These are phyloP conservation scores for Mirza zaza DNA, from an alignment of 2,113 vertebrate species.

Conservation along the genomic window DNA sequence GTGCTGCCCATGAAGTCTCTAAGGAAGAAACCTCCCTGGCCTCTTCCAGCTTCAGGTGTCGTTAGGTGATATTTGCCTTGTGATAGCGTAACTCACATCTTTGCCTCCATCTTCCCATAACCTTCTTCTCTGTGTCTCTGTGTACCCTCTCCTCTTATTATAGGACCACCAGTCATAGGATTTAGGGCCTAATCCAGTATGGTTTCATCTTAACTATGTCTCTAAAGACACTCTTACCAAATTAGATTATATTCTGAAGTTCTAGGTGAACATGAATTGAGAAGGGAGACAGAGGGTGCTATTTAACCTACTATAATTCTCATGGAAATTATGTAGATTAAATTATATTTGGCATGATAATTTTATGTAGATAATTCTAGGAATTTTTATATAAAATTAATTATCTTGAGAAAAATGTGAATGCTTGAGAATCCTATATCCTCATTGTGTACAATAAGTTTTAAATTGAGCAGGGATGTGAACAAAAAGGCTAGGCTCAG, in stretches of 20 bases:
- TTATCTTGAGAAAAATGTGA: neutral
- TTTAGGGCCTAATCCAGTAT: neutral
- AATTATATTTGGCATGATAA: neutral
- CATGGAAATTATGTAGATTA: neutral
- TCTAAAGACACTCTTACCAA: neutral
- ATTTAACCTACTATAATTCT: neutral
- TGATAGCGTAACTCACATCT: neutral
- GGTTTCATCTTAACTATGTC: neutral
- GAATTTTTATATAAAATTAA: neutral
- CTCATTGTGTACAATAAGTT: neutral
- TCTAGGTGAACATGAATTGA: neutral
- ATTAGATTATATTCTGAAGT: neutral
- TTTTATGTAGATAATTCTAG: neutral
- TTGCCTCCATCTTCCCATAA: neutral
- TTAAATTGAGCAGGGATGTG: neutral
- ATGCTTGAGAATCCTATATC: neutral
- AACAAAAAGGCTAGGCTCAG: neutral
- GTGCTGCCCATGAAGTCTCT: neutral
- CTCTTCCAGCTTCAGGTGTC: neutral
- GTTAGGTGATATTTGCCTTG: rapidly evolving
- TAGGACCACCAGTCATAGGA: neutral
- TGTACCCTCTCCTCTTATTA: neutral
- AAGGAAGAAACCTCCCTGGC: neutral
- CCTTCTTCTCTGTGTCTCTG: neutral
- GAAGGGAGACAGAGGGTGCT: rapidly evolving